phyloP scores from a whole-genome alignment of 1,140 invertebrate genomes.

The Mercenaria mercenaria region DNA sequence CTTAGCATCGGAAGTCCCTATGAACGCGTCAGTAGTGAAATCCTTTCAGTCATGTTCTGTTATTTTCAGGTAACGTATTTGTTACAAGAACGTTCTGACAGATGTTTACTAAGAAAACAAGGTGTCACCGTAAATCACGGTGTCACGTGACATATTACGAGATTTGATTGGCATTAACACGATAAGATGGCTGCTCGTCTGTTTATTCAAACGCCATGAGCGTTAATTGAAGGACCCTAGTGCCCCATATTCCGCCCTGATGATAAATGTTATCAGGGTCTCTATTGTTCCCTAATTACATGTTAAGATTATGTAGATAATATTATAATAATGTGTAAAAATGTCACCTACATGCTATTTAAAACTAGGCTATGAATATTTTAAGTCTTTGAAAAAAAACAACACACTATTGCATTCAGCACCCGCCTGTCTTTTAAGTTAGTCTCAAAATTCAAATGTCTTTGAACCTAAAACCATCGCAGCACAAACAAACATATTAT shows the following conservation, averaged over 20 bases:
- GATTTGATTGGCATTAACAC: slow-evolving; percentile 41
- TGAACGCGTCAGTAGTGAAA: too few species aligned
- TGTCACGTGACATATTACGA: slow-evolving; percentile 40
- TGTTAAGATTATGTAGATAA: background rate
- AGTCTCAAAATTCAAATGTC: too few species aligned
- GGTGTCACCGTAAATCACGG: slow-evolving; percentile 38
- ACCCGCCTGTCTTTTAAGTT: too few species aligned
- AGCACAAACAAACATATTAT: too few species aligned
- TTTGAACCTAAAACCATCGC: too few species aligned
- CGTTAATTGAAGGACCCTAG: background rate
- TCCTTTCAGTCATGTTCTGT: too few species aligned
- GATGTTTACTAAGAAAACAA: slow-evolving; percentile 34
- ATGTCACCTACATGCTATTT: too few species aligned
- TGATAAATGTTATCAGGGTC: background rate
- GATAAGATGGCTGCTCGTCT: slow-evolving; percentile 6
- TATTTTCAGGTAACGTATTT: background rate
- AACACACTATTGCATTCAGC: too few species aligned
- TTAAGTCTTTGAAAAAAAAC: too few species aligned
- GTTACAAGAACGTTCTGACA: background rate
- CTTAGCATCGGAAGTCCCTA: too few species aligned
- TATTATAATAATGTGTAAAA: too few species aligned
- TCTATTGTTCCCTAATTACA: background rate
- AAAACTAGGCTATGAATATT: too few species aligned
- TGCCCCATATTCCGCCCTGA: background rate
- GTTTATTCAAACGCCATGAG: background rate